phyloP scores from a whole-genome alignment of 2,888 invertebrate species.

The Oegoconia quadripuncta region DNA sequence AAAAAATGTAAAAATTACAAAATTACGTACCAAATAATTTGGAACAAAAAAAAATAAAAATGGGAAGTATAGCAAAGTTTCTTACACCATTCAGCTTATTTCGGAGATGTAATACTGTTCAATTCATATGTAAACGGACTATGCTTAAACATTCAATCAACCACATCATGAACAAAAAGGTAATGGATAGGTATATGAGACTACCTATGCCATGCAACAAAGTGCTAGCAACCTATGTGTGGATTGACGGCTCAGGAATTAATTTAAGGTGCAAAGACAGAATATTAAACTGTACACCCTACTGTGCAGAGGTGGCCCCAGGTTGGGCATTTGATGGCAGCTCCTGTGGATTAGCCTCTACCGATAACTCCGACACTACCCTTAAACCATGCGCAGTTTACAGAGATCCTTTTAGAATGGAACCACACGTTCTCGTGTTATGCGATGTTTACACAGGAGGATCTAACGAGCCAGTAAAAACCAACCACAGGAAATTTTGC shows the following conservation, averaged over 20 bases:
- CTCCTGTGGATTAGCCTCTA: constrained; percentile 90
- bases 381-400: constrained; percentile 92
- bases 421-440: constrained; percentile 92
- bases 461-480: constrained; percentile 82
- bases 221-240: constrained; percentile 84
- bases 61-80: neutral
- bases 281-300: constrained; percentile 82
- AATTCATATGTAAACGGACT: constrained; percentile 31
- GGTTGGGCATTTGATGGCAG: constrained; percentile 96
- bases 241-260: constrained; percentile 89
- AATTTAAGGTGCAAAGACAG: constrained; percentile 84
- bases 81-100: neutral
- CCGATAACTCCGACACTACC: constrained; percentile 93
- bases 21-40: too few species aligned
- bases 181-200: constrained; percentile 74
- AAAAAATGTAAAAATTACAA: too few species aligned
- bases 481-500: constrained; percentile 86
- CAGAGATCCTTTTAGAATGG: constrained; percentile 93
- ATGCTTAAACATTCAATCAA: constrained; percentile 61
- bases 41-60: neutral
- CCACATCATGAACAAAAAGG: constrained; percentile 66
- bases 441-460: constrained; percentile 89
- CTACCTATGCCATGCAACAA: constrained; percentile 80
- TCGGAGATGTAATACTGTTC: neutral
- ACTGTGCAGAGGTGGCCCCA: constrained; percentile 77